Evolutionary conservation across 1,140 invertebrate genomes (phyloP).

Genomic region (Tetramorium parvispinum): DNA sequence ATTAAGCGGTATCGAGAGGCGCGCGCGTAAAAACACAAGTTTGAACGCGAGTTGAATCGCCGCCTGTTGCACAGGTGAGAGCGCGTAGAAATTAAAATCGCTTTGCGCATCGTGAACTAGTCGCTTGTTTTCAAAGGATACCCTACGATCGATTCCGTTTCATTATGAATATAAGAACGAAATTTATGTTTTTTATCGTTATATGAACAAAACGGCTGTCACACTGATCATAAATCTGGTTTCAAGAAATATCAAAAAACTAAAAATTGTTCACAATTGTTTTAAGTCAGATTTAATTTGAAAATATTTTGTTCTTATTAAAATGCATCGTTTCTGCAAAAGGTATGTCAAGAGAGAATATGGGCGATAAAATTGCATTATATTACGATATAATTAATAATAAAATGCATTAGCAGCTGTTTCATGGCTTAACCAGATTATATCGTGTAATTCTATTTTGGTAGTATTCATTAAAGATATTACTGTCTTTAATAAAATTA

Average conservation of each 20-base stretch:
- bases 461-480: neutral
- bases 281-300: conserved; percentile 3
- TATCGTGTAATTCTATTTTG: neutral
- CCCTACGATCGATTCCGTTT: neutral
- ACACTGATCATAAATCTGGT: neutral
- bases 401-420: neutral
- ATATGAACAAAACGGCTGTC: neutral
- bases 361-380: neutral
- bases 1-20: conserved; percentile 52
- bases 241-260: neutral
- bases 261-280: neutral
- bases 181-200: neutral
- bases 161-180: neutral
- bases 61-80: conserved; percentile 53
- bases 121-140: neutral
- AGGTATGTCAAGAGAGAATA: neutral
- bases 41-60: conserved; percentile 36
- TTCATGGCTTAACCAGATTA: neutral
- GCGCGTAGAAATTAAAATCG: conserved; percentile 51
- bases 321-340: neutral
- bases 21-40: conserved; percentile 51
- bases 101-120: neutral
- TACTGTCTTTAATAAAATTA: neutral
- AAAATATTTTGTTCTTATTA: neutral
- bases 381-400: neutral